phyloP scores from a whole-genome alignment of 1,140 invertebrate species.

The Helicoverpa armigera region DNA sequence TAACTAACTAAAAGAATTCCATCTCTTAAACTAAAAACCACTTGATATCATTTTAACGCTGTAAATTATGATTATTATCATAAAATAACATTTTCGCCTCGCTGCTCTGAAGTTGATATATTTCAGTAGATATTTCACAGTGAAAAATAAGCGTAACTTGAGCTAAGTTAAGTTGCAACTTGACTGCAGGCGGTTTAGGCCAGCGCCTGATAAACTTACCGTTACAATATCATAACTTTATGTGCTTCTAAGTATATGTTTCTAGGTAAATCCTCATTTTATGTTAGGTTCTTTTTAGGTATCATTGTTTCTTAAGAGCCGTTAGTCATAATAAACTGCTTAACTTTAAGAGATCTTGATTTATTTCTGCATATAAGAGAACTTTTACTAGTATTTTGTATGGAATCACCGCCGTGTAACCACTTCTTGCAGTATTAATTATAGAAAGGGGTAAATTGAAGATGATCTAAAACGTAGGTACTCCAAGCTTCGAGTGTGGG shows the following conservation, averaged over 20 bases:
- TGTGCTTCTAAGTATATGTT: neutral
- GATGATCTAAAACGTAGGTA: no score
- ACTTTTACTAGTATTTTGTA: neutral
- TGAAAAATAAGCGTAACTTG: slow-evolving; percentile 7
- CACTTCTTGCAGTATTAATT: no score
- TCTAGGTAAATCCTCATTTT: neutral
- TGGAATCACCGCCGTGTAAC: no score
- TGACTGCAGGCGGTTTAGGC: neutral
- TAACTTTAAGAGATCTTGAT: neutral
- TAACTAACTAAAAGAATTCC: no score
- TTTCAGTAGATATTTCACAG: slow-evolving; percentile 11
- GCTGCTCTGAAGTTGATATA: slow-evolving; percentile 7
- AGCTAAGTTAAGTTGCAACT: slow-evolving; percentile 6
- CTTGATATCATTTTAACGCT: no score
- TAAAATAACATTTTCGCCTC: neutral
- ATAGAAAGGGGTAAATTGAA: no score
- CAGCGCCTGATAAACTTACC: neutral
- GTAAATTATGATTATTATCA: neutral
- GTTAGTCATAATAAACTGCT: no score
- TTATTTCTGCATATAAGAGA: neutral
- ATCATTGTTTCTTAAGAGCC: no score
- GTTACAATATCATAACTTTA: slow-evolving; percentile 8
- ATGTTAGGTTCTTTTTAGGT: no score
- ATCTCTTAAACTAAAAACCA: no score
- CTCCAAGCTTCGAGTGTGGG: no score